These are phyloP conservation scores for Homarus gammarus DNA, from an alignment of 2,888 invertebrate genomes.

Conservation along the genomic window DNA sequence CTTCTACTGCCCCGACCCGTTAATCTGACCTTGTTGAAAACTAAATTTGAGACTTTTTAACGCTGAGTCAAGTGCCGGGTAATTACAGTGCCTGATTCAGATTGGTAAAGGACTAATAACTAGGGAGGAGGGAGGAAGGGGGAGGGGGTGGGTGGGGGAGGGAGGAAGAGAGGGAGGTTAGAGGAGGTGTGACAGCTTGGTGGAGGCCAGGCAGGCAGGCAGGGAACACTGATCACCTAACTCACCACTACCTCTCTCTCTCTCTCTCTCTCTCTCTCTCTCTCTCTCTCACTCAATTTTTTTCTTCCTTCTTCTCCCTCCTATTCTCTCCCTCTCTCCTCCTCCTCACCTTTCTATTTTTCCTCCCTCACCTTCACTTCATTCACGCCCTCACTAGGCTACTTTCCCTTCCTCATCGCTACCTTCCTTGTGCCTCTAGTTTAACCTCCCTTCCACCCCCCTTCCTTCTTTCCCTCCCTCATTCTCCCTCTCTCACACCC, in stretches of 20 bases:
- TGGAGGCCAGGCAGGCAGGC: not conserved
- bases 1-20: not conserved
- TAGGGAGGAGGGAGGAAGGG: no score
- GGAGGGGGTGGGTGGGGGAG: no score
- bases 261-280: not conserved
- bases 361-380: not conserved
- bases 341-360: not conserved
- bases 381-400: not conserved
- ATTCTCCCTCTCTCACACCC: not conserved
- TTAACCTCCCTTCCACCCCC: not conserved
- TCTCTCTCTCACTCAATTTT: no score
- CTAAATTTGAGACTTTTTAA: no score
- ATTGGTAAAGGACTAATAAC: no score
- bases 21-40: not conserved
- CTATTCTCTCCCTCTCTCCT: not conserved
- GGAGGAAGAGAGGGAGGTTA: no score
- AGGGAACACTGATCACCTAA: no score
- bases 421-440: no score
- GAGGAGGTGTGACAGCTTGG: no score
- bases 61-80: no score
- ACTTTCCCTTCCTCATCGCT: not conserved
- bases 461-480: not conserved
- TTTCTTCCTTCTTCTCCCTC: no score
- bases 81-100: no score
- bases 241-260: not conserved